These are phyloP conservation scores for Nebria ingens DNA, from an alignment of 1,140 invertebrate genomes.

Conservation along the genomic window DNA sequence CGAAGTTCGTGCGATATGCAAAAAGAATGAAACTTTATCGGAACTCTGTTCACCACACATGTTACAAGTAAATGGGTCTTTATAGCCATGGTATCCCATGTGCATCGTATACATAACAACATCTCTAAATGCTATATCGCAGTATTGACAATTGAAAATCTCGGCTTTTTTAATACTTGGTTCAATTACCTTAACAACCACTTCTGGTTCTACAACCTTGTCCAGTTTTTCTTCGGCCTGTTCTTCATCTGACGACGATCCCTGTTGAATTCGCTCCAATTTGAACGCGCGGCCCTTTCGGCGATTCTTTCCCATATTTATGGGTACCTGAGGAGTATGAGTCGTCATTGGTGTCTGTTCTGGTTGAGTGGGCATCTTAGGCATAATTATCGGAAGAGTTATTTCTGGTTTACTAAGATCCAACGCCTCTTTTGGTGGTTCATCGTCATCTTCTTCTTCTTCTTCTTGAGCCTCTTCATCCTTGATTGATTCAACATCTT, in stretches of 20 bases:
- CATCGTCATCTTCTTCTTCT: background rate
- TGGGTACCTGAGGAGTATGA: slow-evolving; percentile 29
- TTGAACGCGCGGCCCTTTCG: slow-evolving; percentile 73
- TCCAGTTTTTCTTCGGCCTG: slow-evolving; percentile 10
- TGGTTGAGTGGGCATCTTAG: slow-evolving; percentile 27
- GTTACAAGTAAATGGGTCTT: slow-evolving; percentile 89
- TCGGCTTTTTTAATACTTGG: slow-evolving; percentile 19
- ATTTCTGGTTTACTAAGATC: slow-evolving; percentile 41
- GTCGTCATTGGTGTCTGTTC: slow-evolving; percentile 24
- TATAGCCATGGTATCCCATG: slow-evolving; percentile 88
- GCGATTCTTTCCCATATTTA: slow-evolving; percentile 47
- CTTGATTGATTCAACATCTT: background rate
- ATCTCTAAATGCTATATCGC: slow-evolving; percentile 85
- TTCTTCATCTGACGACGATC: slow-evolving; percentile 36
- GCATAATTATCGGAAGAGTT: slow-evolving; percentile 10
- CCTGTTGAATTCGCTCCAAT: slow-evolving; percentile 46
- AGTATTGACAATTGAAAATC: slow-evolving; percentile 67
- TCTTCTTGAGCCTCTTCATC: background rate
- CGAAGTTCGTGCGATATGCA: slow-evolving; percentile 77
- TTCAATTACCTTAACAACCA: slow-evolving; percentile 11
- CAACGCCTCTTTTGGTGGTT: slow-evolving; percentile 30
- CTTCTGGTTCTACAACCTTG: slow-evolving; percentile 11
- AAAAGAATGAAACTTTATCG: slow-evolving; percentile 80
- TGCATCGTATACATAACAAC: slow-evolving; percentile 88
- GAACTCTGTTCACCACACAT: slow-evolving; percentile 76